Evolutionary conservation across 2,888 invertebrate genomes (phyloP).

Genomic region (Mimachlamys varia): DNA sequence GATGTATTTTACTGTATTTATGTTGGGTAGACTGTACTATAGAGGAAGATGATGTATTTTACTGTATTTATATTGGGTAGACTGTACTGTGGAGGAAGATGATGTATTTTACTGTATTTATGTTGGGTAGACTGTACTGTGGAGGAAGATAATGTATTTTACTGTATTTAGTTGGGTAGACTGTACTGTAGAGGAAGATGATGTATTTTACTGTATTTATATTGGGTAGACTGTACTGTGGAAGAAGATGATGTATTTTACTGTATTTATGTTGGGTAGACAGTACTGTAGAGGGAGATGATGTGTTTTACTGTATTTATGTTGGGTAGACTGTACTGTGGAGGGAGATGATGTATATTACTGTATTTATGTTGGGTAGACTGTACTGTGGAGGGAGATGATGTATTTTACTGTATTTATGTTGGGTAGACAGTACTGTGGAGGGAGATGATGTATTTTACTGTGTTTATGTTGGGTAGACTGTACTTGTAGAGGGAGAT

Average conservation of each 20-base stretch:
- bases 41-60: slow-evolving; percentile 85
- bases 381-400: slow-evolving; percentile 84
- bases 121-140: slow-evolving; percentile 56
- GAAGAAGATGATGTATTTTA: slow-evolving; percentile 85
- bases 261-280: not conserved
- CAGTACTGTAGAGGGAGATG: slow-evolving; percentile 84
- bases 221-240: slow-evolving; percentile 55
- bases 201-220: slow-evolving; percentile 75
- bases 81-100: slow-evolving; percentile 83
- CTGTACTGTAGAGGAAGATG: slow-evolving; percentile 84
- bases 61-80: not conserved
- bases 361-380: not conserved
- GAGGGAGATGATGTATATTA: slow-evolving; percentile 85
- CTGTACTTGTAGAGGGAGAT: slow-evolving; percentile 83
- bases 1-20: slow-evolving; percentile 81
- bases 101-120: slow-evolving; percentile 81
- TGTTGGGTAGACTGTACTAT: slow-evolving; percentile 56
- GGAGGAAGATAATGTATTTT: slow-evolving; percentile 85
- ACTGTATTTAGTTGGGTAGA: not conserved
- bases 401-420: slow-evolving; percentile 75
- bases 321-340: slow-evolving; percentile 56
- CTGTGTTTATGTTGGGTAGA: not conserved
- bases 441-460: slow-evolving; percentile 85
- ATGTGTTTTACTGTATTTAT: slow-evolving; percentile 74
- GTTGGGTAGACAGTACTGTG: slow-evolving; percentile 55